Conservation (phyloP, 2,888 invertebrate species). For the Idaea straminata region DNA sequence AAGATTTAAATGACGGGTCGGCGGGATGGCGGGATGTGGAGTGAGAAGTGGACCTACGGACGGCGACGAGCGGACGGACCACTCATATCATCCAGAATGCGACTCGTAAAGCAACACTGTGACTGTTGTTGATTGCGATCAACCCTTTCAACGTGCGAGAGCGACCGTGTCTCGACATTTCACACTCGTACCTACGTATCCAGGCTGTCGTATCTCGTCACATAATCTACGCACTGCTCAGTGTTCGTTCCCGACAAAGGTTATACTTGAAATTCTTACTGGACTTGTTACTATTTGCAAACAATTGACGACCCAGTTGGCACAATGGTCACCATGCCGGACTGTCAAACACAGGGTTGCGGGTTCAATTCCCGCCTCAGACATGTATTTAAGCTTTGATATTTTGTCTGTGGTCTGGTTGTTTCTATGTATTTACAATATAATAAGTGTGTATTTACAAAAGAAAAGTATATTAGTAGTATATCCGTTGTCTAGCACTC, state of each 20-base stretch:
- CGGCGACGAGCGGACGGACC: slow-evolving; percentile 13
- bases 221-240: slow-evolving; percentile 20
- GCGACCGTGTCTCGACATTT: slow-evolving; percentile 27
- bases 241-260: slow-evolving; percentile 26
- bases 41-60: slow-evolving; percentile 17
- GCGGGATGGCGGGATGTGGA: slow-evolving; percentile 24
- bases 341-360: too few species aligned
- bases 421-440: too few species aligned
- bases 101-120: slow-evolving; percentile 29
- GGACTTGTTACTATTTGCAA: not conserved
- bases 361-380: too few species aligned
- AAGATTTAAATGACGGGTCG: slow-evolving; percentile 69
- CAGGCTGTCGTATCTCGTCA: slow-evolving; percentile 22
- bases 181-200: slow-evolving; percentile 22
- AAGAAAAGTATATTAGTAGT: too few species aligned
- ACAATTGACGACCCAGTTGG: too few species aligned
- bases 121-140: slow-evolving; percentile 32
- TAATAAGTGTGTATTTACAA: too few species aligned
- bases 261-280: not conserved
- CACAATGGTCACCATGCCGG: too few species aligned
- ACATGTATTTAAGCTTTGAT: too few species aligned
- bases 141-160: slow-evolving; percentile 28
- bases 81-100: slow-evolving; percentile 22
- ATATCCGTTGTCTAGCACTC: too few species aligned
- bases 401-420: too few species aligned